A percentile compares a stretch with the other conserved stretches of the same genome.
These are phyloP conservation scores for Pterocles burchelli DNA, from an alignment of 2,113 vertebrate species.

Conservation along the genomic window DNA sequence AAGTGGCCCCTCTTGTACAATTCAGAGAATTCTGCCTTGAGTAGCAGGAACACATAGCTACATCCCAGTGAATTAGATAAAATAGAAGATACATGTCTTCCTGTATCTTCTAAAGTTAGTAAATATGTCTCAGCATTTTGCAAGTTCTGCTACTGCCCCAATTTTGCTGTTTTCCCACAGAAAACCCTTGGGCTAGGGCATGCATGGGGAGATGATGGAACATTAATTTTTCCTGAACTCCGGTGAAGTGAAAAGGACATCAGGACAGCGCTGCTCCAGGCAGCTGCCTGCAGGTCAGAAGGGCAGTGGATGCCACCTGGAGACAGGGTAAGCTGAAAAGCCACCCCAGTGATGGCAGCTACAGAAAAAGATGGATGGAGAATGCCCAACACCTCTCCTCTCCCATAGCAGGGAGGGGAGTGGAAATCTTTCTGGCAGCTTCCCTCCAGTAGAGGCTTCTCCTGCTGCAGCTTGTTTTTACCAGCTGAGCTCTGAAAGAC, in stretches of 20 bases:
- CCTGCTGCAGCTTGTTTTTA: background rate
- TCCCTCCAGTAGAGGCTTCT: background rate
- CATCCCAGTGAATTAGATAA: background rate
- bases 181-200: background rate
- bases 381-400: background rate
- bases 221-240: background rate
- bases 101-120: fast-evolving
- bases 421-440: background rate
- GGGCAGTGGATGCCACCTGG: background rate
- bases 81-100: background rate
- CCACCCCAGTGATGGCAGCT: background rate
- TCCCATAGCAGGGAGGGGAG: background rate
- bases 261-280: background rate
- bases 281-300: background rate
- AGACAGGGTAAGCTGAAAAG: background rate
- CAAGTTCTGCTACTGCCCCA: background rate
- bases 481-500: background rate
- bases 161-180: background rate
- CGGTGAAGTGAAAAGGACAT: background rate
- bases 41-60: background rate
- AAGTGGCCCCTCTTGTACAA: background rate
- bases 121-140: background rate
- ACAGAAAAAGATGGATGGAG: background rate
- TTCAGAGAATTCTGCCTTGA: background rate
- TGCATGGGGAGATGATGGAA: fast-evolving